Evolutionary conservation across 1,140 invertebrate species (phyloP), one percentile per base, ranked within the genome.

Genomic region (Cheumatopsyche charites): DNA sequence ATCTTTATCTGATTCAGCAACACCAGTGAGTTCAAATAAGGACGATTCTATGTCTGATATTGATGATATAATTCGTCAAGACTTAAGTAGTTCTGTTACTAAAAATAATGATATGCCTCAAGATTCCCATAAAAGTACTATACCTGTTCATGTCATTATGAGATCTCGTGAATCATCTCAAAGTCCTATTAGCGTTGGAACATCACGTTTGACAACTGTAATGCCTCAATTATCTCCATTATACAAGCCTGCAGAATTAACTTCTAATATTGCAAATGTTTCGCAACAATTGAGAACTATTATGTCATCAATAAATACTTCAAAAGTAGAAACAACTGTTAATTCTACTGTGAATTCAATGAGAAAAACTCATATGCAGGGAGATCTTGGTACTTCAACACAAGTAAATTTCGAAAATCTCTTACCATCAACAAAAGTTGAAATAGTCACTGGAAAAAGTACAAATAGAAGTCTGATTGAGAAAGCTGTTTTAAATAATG

Each of bases 201-300:
- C 72, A 6, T 73, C 74, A n/a, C 75, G 72, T 6, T 83, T 84
- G 62, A 81, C 86, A 3, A 86, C 87, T 15, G 82, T 84, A 13
- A 80, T 89, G 41, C 88, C 89, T 1, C 89, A 90, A 78, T 79
- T 90, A 4, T 90, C 89, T 0, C 90, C 90, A 0, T 75, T 91
- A 0, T 90, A 89, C 0, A 89, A 90, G 79, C 89, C 90, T 0
- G 87, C 88, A 0, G 89, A 91, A 75, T 79, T 91, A 13, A 90
- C 89, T 3, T 88, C 88, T 1, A 90, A 90, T 69, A 89, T 90
- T 75, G 89, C 87, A 0, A 90, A 89, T 76, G 89, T 88, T 0
- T 90, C 89, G 1, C 88, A 90, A 78, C 90, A 90, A 75, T 73
- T 90, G 43, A 79, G 88, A 12, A 88, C 86, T 1, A 86, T 89